Conservation (phyloP, 1,140 invertebrate species). For the Varroa destructor region DNA sequence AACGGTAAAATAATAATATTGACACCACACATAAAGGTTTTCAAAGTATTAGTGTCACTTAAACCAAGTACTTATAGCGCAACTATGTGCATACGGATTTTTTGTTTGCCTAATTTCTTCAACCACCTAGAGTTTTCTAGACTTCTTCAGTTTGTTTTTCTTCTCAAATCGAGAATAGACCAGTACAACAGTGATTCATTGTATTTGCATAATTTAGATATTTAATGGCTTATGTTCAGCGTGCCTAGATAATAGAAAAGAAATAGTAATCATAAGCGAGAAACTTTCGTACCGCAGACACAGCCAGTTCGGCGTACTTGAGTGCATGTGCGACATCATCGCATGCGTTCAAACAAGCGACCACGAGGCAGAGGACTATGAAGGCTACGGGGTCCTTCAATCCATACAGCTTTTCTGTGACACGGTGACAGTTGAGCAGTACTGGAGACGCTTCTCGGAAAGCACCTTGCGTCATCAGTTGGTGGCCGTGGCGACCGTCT, state of each 20-base stretch:
- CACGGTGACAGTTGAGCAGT: slow-evolving; percentile 55
- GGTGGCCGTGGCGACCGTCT: slow-evolving; percentile 50
- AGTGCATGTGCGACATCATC: slow-evolving; percentile 48
- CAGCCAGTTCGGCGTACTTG: slow-evolving; percentile 54
- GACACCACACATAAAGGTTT: too few relatives aligned
- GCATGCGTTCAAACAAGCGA: slow-evolving; percentile 48
- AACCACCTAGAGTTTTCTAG: too few relatives aligned
- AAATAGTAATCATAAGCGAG: not conserved
- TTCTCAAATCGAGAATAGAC: too few relatives aligned
- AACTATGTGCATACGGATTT: too few relatives aligned
- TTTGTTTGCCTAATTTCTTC: too few relatives aligned
- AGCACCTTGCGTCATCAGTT: slow-evolving; percentile 48
- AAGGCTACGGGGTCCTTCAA: slow-evolving; percentile 54
- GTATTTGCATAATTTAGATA: too few relatives aligned
- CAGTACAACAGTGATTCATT: too few relatives aligned
- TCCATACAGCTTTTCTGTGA: slow-evolving; percentile 59
- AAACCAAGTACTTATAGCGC: too few relatives aligned
- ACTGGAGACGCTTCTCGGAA: slow-evolving; percentile 51
- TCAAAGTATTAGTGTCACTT: too few relatives aligned
- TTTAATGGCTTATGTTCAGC: too few relatives aligned
- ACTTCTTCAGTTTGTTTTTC: too few relatives aligned
- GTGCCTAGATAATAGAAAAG: not conserved
- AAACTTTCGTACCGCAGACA: slow-evolving; percentile 39
- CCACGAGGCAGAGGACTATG: slow-evolving; percentile 53
- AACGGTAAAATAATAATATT: too few relatives aligned